Conservation (phyloP, 2,888 invertebrate species). For the Onchidella celtica region DNA sequence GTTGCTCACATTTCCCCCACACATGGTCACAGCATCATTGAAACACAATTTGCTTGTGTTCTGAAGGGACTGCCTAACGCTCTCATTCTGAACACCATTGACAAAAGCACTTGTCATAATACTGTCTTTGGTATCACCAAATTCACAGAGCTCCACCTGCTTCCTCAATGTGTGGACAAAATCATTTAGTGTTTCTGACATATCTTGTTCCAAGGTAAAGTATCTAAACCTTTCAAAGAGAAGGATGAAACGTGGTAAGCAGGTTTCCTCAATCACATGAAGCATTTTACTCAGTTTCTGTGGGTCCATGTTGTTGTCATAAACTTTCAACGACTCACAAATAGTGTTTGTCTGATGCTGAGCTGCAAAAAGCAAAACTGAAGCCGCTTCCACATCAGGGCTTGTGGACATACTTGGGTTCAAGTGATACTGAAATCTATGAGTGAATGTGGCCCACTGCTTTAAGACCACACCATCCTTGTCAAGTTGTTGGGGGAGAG, state of each 20-base stretch:
- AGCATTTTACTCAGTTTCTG: background rate
- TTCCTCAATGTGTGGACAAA: slow-evolving; percentile 8
- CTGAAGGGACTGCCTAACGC: slow-evolving; percentile 23
- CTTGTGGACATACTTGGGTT: background rate
- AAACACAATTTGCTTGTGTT: slow-evolving; percentile 3
- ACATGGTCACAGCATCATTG: slow-evolving; percentile 24
- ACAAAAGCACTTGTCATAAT: slow-evolving; percentile 31
- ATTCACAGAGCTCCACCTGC: slow-evolving; percentile 34
- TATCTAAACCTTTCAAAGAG: slow-evolving; percentile 34
- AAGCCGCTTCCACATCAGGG: background rate
- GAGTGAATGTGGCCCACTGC: slow-evolving; percentile 8
- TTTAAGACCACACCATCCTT: background rate
- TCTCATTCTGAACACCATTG: slow-evolving; percentile 8
- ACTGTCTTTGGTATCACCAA: slow-evolving; percentile 24
- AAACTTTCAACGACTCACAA: slow-evolving; percentile 4
- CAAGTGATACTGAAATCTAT: slow-evolving; percentile 10
- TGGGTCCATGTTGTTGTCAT: slow-evolving; percentile 4
- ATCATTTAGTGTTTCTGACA: slow-evolving; percentile 22
- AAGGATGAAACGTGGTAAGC: slow-evolving; percentile 25
- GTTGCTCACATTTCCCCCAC: background rate
- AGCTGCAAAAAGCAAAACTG: slow-evolving; percentile 24
- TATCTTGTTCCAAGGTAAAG: slow-evolving; percentile 15
- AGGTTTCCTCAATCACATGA: slow-evolving; percentile 18
- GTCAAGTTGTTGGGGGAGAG: background rate
- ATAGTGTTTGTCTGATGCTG: background rate